Base-by-base conservation (phyloP, 2,888 invertebrate species). In the Catocala fraxini region DNA sequence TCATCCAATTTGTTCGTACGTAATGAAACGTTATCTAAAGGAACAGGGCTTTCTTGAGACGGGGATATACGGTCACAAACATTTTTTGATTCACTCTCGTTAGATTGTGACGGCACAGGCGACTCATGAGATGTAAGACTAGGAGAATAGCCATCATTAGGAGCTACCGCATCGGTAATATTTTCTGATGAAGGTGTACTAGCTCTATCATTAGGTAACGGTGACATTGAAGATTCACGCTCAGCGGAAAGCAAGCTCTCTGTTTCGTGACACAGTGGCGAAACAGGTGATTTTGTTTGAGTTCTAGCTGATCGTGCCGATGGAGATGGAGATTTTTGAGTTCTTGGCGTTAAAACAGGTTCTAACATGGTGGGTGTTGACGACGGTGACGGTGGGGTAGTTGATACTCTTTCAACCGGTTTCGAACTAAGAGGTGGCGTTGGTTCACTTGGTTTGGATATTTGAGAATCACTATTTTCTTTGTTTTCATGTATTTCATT, bases 281-380 rank as follows among this genome's bases (percentile, higher is more conserved):
- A 80, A 60, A 84, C 73, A 46, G 90, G 89, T 42, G 88, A 87
- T 68, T 82, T 87, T 25, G 25, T 1, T 57, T 86, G 82, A 59
- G 84, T 84, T 71, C 89, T 82, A 58, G 78, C 74, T 57, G 86
- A 82, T 58, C 89, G 81, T 59, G 78, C 75, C 58, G 86, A 82
- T 58, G 92, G 90, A 51, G 93, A 91, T 41, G 91, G 89, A 33
- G 90, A 86, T 77, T 88, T 91, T 73, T 89, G 89, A 68, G 73
- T 82, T 68, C 85, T 84, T 69, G 84, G 81, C 12, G 76, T 74
- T 63, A 72, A 75, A 62, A 80, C 75, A 33, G 88, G 81, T 56
- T 86, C 84, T 69, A 78, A 59, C 46, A 73, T 71, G 6, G 70
- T 71, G 52, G 82, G 68, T 68, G 79, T 74, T 33, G 69, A 54